Conservation (phyloP, 2,888 invertebrate genomes). For the Melikaiella ostensackeni region DNA sequence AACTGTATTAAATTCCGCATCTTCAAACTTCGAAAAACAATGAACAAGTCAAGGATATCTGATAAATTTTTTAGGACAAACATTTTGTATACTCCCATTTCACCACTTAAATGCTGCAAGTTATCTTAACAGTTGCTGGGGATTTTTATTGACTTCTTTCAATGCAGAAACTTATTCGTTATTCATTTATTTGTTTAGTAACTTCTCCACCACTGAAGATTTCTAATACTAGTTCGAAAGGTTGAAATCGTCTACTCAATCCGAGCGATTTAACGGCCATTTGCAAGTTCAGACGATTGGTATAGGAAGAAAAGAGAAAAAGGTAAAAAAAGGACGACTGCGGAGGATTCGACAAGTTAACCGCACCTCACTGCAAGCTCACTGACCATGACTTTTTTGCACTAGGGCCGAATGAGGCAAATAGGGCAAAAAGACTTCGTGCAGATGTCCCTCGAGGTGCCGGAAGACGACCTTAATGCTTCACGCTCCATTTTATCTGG, state of each 20-base stretch:
- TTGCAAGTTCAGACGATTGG: slow-evolving; percentile 9
- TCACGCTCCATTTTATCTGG: slow-evolving; percentile 7
- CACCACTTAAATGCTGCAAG: no score
- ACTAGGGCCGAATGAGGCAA: neutral
- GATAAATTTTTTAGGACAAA: no score
- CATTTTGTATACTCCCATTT: no score
- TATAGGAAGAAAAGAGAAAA: neutral
- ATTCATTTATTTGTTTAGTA: neutral
- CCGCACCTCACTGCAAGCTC: slow-evolving; percentile 15
- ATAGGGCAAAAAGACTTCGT: neutral
- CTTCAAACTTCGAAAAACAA: no score
- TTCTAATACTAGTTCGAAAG: neutral
- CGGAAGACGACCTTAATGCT: neutral
- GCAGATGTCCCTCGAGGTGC: slow-evolving; percentile 25
- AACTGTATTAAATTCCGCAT: no score
- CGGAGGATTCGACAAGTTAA: neutral
- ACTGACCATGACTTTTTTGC: slow-evolving; percentile 15
- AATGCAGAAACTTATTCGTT: no score
- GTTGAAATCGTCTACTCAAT: neutral
- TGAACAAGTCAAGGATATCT: no score
- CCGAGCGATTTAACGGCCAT: neutral
- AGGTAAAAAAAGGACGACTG: neutral
- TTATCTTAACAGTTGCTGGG: no score
- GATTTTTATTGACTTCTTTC: no score
- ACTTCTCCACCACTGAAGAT: neutral